Base-by-base conservation (phyloP, 2,888 invertebrate genomes). In the Micropterix aruncella region DNA sequence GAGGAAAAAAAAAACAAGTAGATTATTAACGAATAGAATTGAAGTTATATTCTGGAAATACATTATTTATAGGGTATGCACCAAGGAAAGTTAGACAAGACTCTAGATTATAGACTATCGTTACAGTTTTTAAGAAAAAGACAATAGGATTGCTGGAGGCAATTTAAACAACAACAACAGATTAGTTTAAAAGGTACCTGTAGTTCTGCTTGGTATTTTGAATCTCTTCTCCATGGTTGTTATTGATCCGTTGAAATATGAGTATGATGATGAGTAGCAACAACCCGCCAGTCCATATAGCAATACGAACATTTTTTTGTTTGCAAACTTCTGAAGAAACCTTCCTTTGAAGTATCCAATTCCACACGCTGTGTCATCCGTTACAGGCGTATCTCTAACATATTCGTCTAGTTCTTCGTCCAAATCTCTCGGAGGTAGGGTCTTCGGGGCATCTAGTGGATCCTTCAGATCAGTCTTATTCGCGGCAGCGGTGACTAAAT, bases 201-300 rank as follows among this genome's bases (percentile, higher is more conserved):
- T 80, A 18, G 80, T 81, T 57, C 74, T 73, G 37, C 80, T 81
- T 14, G 81, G 80, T 55, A 83, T 81, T 59, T 79, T 81, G 56
- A 80, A 83, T 51, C 82, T 67, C 56, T 83, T 83, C 59, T 83
- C 83, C 49, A 83, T 66, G 2, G 82, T 82, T 42, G 83, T 81
- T 47, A 83, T 79, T 18, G 80, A 81, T n/a, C 81, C 82, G 54
- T 79, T 80, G 53, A 80, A 82, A 56, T 83, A 83, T 2, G 81
- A 75, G 54, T 75, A 81, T 47, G 77, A 77, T 53, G 82, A 81
- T 16, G 78, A 75, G 55, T 79, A 79, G 45, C 80, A 70, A 54
- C 80, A 79, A 2, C 81, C 82, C 3, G 81, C 68, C 37, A 81
- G 60, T 27, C 81, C 80, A 51, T 81, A 82, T 1, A 81, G 63